phyloP scores from a whole-genome alignment of 2,888 invertebrate species.

The Synergus itoensis region DNA sequence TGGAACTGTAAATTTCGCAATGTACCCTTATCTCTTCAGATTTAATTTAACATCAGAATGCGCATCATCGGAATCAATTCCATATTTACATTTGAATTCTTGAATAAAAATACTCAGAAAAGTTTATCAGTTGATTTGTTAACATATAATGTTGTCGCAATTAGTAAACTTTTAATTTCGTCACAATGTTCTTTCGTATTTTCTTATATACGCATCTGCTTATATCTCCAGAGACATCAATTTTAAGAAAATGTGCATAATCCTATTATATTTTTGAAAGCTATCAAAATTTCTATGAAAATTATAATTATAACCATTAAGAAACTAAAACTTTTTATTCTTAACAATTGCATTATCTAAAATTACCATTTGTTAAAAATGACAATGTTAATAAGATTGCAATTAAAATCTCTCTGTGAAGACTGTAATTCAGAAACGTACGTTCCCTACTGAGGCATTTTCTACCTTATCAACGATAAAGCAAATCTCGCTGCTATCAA shows the following conservation, averaged over 20 bases:
- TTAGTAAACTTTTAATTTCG: too few species aligned
- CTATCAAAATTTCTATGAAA: neutral
- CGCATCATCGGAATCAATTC: too few species aligned
- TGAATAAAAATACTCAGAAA: too few species aligned
- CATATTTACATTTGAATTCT: too few species aligned
- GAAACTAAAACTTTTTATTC: neutral
- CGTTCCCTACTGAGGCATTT: neutral
- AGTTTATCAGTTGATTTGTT: neutral
- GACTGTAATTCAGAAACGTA: too few species aligned
- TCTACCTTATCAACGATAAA: conserved; percentile 21
- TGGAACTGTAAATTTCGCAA: too few species aligned
- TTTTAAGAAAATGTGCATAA: neutral
- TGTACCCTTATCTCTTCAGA: too few species aligned
- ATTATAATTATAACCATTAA: neutral
- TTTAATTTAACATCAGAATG: too few species aligned
- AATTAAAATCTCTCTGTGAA: neutral
- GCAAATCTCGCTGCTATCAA: neutral
- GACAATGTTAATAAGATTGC: neutral
- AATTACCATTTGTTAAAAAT: neutral
- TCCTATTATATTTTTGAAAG: neutral
- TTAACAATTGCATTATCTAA: neutral
- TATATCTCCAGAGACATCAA: too few species aligned
- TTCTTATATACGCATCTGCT: too few species aligned
- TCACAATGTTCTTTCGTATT: too few species aligned
- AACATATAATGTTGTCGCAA: neutral